Base-by-base conservation (phyloP, 2,113 vertebrate genomes). In the human region DNA sequence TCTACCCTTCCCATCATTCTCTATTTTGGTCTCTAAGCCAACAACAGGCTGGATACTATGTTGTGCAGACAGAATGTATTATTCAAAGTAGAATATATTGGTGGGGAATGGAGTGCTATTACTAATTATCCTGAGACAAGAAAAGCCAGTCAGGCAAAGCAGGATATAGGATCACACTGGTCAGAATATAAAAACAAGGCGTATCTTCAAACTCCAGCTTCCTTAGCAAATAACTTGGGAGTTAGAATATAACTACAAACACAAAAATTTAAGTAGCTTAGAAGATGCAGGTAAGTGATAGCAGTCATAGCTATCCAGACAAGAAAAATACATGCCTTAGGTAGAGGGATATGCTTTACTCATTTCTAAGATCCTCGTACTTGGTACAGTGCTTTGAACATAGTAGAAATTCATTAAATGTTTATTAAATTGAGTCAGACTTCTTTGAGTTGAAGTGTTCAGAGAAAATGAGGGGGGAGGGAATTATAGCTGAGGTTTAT, bases 341-440 rank as follows among this genome's bases (percentile, higher is more conserved):
- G 5, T 3, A 45, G 23, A 73, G 27, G 48, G 22, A 20, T 22
- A 17, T 32, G 2, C 5, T 76, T 88, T 18, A 66, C 12, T 76
- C 11, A 45, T 68, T 89, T 78, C 64, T 35, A 64, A 85, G n/a
- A 30, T 88, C 23, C 66, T 11, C 11, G 12, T 9, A 82, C 97
- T 84, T 72, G 73, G 93, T 94, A 97, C 85, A 73, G 92, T 96
- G 64, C 94, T 96, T 97, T 93, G 96, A 96, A 84, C 92, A 91
- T 64, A 94, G 81, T 86, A 96, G 97, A 88, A 79, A 35, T 50
- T 84, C 61, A 43, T 10, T 75, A 61, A 61, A 68, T 81, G 6
- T 66, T 87, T 72, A 32, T 80, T 80, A 88, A 86, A 75, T 52
- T 59, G 43, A 93, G 32, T 35, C 52, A 43, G 1, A 43, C 70